Evolutionary conservation across 1,140 invertebrate species (phyloP).

Genomic region (Pissodes strobi): DNA sequence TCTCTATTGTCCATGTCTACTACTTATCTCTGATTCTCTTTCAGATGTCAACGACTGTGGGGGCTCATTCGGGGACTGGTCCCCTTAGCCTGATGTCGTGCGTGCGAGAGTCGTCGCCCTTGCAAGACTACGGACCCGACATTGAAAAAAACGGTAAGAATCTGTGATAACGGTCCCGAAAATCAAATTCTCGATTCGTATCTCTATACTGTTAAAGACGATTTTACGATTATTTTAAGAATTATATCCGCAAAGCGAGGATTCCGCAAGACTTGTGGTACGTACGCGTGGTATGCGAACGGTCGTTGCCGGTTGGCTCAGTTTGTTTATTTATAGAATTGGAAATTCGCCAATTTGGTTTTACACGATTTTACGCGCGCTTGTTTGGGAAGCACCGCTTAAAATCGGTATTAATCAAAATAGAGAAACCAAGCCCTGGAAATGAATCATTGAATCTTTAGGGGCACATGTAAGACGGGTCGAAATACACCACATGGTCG

Average conservation of each 20-base stretch:
- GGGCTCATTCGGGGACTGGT: constrained; percentile 46
- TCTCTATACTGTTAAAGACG: not conserved
- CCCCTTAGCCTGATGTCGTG: constrained; percentile 59
- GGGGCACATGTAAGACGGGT: too few species aligned
- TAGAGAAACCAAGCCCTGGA: too few species aligned
- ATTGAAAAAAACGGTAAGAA: constrained; percentile 53
- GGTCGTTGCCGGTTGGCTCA: not conserved
- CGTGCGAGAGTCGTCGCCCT: constrained; percentile 60
- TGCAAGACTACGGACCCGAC: constrained; percentile 50
- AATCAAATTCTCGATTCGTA: not conserved
- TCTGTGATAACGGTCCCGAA: too few species aligned
- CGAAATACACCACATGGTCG: too few species aligned
- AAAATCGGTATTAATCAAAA: too few species aligned
- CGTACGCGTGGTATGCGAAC: not conserved
- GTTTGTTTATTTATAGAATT: constrained; percentile 17
- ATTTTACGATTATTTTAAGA: not conserved
- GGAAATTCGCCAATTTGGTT: constrained; percentile 16
- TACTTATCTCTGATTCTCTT: too few species aligned
- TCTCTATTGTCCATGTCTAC: too few species aligned
- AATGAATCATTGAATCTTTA: too few species aligned
- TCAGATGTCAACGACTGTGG: constrained; percentile 48
- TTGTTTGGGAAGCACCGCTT: not conserved
- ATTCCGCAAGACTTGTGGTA: constrained; percentile 7
- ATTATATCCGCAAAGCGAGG: not conserved
- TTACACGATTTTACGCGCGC: constrained; percentile 1